Conservation (phyloP, 1,140 invertebrate genomes). For the Maconellicoccus hirsutus region DNA sequence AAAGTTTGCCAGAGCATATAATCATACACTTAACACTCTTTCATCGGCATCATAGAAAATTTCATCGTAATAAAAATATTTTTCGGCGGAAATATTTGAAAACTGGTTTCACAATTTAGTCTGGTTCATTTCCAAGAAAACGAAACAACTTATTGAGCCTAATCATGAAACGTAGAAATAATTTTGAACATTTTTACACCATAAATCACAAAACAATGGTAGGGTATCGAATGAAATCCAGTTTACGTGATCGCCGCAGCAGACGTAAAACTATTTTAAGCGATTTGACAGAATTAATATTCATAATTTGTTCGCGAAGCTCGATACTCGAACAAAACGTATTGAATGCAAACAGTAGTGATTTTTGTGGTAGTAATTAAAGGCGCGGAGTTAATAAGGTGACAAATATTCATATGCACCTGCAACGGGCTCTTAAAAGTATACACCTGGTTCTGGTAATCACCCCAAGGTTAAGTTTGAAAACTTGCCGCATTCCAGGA, state of each 20-base stretch:
- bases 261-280: too few species aligned
- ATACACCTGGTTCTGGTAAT: slow-evolving; percentile 16
- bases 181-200: not conserved
- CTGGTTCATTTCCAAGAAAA: not conserved
- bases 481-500: slow-evolving; percentile 21
- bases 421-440: not conserved
- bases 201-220: not conserved
- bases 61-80: slow-evolving; percentile 10
- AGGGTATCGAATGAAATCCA: too few species aligned
- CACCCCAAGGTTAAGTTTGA: slow-evolving; percentile 20
- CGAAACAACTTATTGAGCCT: not conserved
- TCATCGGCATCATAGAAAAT: not conserved
- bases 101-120: not conserved
- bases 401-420: slow-evolving; percentile 21
- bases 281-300: not conserved
- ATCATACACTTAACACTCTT: not conserved
- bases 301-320: not conserved
- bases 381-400: slow-evolving; percentile 18
- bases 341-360: not conserved
- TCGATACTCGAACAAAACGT: not conserved
- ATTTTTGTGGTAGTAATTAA: slow-evolving; percentile 15
- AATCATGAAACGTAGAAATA: not conserved
- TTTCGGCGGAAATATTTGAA: not conserved
- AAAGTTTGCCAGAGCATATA: not conserved
- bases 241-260: too few species aligned